These are phyloP conservation scores for Takifugu rubripes DNA, from an alignment of 2,797 vertebrate species.

Conservation along the genomic window DNA sequence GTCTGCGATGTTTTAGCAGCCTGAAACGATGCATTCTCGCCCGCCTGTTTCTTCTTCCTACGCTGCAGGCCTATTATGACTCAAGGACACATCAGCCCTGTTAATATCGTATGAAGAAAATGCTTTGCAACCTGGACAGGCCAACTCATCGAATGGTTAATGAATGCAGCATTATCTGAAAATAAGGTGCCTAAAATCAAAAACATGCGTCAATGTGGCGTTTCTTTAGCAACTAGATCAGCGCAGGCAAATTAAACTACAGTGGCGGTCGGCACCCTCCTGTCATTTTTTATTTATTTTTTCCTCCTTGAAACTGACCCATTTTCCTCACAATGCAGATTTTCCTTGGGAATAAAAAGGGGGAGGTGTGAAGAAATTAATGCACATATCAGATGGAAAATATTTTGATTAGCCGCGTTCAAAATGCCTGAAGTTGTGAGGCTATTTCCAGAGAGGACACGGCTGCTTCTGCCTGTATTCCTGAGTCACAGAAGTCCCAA, in stretches of 20 bases:
- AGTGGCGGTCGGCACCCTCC: constrained; percentile 17
- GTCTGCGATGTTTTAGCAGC: too few species aligned
- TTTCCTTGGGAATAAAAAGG: constrained; percentile 15
- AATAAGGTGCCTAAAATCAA: constrained; percentile 24
- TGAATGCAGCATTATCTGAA: constrained; percentile 1
- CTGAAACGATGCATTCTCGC: constrained; percentile 12
- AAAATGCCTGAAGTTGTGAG: constrained; percentile 33
- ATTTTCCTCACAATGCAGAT: constrained; percentile 7
- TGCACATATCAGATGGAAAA: constrained; percentile 33
- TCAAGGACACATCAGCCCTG: constrained; percentile 23
- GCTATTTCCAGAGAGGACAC: constrained; percentile 38
- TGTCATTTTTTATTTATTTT: background rate
- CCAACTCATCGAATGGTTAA: constrained; percentile 17
- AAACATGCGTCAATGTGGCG: constrained; percentile 39
- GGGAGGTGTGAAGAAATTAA: constrained; percentile 32
- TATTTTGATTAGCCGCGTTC: constrained; percentile 18
- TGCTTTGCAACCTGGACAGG: background rate
- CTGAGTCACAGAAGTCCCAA: constrained; percentile 62
- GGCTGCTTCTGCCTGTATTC: constrained; percentile 55
- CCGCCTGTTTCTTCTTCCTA: constrained; percentile 17
- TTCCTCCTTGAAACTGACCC: constrained; percentile 18
- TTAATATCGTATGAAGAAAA: constrained; percentile 6
- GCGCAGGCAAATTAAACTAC: constrained; percentile 21
- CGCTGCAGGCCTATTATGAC: constrained; percentile 1
- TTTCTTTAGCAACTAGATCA: constrained; percentile 13